A percentile compares a stretch with the other conserved stretches of the same genome.
phyloP scores from a whole-genome alignment of 2,888 invertebrate species.

The Cheilosia vernalis region DNA sequence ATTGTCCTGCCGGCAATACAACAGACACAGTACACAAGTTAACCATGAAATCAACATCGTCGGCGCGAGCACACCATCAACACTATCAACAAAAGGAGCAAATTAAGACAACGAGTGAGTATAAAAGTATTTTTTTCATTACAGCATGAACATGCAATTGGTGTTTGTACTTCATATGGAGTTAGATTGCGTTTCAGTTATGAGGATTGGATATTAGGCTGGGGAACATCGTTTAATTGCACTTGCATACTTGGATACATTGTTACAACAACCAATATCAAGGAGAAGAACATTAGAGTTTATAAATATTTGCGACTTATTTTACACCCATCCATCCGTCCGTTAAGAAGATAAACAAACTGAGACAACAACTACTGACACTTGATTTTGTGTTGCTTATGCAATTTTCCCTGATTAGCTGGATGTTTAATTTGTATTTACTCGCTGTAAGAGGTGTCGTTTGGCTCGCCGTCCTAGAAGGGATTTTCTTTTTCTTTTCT shows the following conservation, averaged over 20 bases:
- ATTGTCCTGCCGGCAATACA: conserved; percentile 88
- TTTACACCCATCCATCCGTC: conserved; percentile 7
- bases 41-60: conserved; percentile 77
- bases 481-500: not conserved
- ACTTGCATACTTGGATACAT: not conserved
- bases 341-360: conserved; percentile 24
- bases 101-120: conserved; percentile 65
- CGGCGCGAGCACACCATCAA: conserved; percentile 67
- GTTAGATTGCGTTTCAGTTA: not conserved
- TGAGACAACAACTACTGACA: conserved; percentile 51
- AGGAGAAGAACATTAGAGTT: not conserved
- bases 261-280: not conserved
- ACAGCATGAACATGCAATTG: not conserved
- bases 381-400: conserved; percentile 58
- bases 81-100: conserved; percentile 62
- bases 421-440: conserved; percentile 50
- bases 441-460: conserved; percentile 20
- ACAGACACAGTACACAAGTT: conserved; percentile 84
- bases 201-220: not conserved
- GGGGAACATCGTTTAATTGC: conserved; percentile 10
- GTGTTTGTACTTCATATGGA: not conserved
- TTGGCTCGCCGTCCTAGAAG: not conserved
- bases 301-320: not conserved
- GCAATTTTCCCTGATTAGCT: conserved; percentile 62
- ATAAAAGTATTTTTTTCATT: conserved; percentile 20